Percentiles rank a stretch among this genome's conserved stretches.
phyloP scores from a whole-genome alignment of 1,140 invertebrate genomes.

The Leguminivora glycinivorella region DNA sequence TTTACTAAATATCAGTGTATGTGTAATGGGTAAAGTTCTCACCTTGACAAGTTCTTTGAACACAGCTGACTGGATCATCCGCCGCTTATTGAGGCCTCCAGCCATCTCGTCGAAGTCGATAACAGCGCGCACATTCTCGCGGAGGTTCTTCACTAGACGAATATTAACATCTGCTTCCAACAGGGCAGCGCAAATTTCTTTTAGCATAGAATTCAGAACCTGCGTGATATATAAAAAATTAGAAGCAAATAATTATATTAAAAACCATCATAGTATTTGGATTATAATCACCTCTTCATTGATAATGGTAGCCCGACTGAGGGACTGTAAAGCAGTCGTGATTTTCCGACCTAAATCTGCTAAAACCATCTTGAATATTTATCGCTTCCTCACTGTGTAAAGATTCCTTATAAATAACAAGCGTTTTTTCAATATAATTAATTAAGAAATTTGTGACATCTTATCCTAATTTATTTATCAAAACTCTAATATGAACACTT shows the following conservation, averaged over 20 bases:
- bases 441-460: slow-evolving; percentile 26
- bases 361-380: slow-evolving; percentile 92
- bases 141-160: slow-evolving; percentile 95
- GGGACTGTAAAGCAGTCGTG: slow-evolving; percentile 96
- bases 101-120: slow-evolving; percentile 99
- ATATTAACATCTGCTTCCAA: slow-evolving; percentile 99
- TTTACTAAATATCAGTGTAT: background rate
- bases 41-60: slow-evolving; percentile 99
- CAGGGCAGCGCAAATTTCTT: slow-evolving; percentile 98
- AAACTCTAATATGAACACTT: slow-evolving; percentile 13
- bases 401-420: slow-evolving; percentile 5
- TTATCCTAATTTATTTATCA: slow-evolving; percentile 20
- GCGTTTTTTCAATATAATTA: background rate
- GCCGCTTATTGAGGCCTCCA: slow-evolving; percentile 97
- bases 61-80: slow-evolving; percentile 99
- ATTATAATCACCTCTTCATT: slow-evolving; percentile 93
- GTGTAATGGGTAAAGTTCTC: slow-evolving; percentile 22
- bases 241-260: background rate
- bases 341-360: slow-evolving; percentile 99
- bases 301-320: slow-evolving; percentile 99
- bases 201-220: slow-evolving; percentile 99
- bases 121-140: slow-evolving; percentile 98
- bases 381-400: slow-evolving; percentile 27
- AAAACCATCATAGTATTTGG: background rate
- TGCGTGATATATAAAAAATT: slow-evolving; percentile 67